A percentile compares a stretch with the other conserved stretches of the same genome.
Conservation (phyloP, 2,113 vertebrate species). For the Sigmodon hispidus region DNA sequence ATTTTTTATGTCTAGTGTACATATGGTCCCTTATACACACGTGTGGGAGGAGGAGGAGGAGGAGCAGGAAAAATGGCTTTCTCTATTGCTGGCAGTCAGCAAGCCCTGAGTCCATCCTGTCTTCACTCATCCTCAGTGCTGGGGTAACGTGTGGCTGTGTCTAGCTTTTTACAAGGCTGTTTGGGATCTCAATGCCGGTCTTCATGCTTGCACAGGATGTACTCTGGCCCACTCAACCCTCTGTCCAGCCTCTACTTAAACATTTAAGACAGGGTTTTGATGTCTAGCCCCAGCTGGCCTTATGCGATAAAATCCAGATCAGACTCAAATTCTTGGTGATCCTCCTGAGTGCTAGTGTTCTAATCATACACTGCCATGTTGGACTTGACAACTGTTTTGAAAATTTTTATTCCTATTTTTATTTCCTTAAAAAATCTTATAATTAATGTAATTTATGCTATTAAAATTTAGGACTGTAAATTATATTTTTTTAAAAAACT, state of each 20-base stretch:
- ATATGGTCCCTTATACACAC: fast-evolving
- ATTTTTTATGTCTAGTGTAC: background rate
- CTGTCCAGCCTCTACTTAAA: background rate
- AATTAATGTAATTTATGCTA: conserved; percentile 28
- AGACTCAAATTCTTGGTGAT: background rate
- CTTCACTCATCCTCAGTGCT: background rate
- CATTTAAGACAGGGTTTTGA: background rate
- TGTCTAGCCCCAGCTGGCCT: background rate
- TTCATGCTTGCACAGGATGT: background rate
- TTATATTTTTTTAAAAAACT: background rate
- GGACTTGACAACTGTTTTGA: conserved; percentile 67
- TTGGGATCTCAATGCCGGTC: background rate
- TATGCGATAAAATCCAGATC: background rate
- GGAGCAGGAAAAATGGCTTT: background rate
- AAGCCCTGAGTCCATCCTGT: background rate
- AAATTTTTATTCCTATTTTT: conserved; percentile 66
- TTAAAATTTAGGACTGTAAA: background rate
- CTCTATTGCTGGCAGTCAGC: background rate
- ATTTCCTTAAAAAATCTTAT: conserved; percentile 75
- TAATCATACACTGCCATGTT: background rate
- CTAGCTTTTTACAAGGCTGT: background rate
- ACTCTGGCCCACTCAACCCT: background rate
- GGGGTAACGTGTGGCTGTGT: background rate
- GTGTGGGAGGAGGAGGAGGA: too few species aligned
- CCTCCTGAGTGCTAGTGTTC: background rate